Conservation (phyloP, 92 coral and sea anemone genomes). For the Phymanthus crucifer region DNA sequence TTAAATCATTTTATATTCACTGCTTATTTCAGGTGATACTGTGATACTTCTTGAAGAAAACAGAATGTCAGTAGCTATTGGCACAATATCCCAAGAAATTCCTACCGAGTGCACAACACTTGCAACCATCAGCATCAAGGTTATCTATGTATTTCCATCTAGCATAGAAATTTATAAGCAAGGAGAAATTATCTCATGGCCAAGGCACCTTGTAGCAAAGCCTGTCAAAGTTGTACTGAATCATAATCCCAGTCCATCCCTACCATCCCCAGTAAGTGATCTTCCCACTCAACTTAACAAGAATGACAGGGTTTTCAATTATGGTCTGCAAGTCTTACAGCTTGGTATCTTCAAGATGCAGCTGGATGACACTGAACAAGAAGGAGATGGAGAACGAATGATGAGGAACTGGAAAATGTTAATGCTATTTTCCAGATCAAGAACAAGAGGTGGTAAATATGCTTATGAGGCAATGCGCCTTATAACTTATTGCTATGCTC, state of each 20-base stretch:
- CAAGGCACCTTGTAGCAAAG: neutral
- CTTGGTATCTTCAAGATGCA: conserved; percentile 45
- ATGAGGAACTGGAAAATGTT: conserved; percentile 44
- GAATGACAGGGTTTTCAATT: conserved; percentile 35
- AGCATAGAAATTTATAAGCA: neutral
- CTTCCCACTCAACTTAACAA: neutral
- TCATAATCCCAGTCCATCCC: neutral
- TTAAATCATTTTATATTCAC: too few species aligned
- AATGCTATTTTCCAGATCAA: conserved; percentile 30
- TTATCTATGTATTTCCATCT: neutral
- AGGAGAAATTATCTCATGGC: conserved; percentile 5
- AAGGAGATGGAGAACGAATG: conserved; percentile 35
- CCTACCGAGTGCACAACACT: neutral
- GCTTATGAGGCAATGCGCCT: conserved; percentile 53
- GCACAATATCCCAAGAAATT: neutral
- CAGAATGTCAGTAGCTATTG: neutral
- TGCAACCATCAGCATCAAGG: neutral
- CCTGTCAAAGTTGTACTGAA: neutral
- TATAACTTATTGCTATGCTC: conserved; percentile 22
- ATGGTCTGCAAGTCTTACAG: conserved; percentile 33
- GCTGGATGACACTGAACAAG: conserved; percentile 39
- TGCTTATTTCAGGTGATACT: neutral
- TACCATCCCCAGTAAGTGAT: conserved; percentile 10
- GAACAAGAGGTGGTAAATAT: conserved; percentile 30
- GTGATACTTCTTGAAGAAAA: neutral